Conservation (phyloP, 2,888 invertebrate genomes). For the Resseliella maxima region DNA sequence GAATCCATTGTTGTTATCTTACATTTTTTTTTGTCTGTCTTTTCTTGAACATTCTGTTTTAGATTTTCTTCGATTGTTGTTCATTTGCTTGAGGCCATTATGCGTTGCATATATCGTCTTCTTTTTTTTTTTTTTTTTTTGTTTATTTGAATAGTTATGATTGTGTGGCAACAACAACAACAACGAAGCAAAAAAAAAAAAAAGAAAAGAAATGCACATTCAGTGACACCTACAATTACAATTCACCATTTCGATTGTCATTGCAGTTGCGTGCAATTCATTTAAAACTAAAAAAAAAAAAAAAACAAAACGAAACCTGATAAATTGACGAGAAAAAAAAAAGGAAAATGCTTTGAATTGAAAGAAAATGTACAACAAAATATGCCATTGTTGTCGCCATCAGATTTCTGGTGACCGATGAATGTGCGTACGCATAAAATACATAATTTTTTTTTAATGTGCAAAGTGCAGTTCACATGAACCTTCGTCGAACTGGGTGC, state of each 20-base stretch:
- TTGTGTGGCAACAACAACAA: slow-evolving; percentile 6
- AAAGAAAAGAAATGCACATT: background rate
- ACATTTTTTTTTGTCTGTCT: background rate
- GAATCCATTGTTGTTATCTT: slow-evolving; percentile 32
- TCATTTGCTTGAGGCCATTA: background rate
- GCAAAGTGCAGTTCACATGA: slow-evolving; percentile 48
- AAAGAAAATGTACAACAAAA: slow-evolving; percentile 39
- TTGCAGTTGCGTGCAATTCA: background rate
- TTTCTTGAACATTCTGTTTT: too few relatives aligned
- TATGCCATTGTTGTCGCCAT: slow-evolving; percentile 49
- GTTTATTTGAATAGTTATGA: slow-evolving; percentile 39
- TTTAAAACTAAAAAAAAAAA: background rate
- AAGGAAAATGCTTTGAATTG: background rate
- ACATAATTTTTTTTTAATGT: too few relatives aligned
- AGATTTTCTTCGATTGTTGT: background rate
- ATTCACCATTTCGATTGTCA: slow-evolving; percentile 3
- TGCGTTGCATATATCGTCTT: background rate
- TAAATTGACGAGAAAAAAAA: background rate
- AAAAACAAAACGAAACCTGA: background rate
- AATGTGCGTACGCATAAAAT: too few relatives aligned
- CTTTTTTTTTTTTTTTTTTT: background rate
- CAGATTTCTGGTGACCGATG: background rate
- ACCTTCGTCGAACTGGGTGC: background rate
- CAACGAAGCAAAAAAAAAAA: background rate
- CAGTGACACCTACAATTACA: slow-evolving; percentile 15